Base-by-base conservation (phyloP, 2,888 invertebrate genomes). In the Unio pictorum region DNA sequence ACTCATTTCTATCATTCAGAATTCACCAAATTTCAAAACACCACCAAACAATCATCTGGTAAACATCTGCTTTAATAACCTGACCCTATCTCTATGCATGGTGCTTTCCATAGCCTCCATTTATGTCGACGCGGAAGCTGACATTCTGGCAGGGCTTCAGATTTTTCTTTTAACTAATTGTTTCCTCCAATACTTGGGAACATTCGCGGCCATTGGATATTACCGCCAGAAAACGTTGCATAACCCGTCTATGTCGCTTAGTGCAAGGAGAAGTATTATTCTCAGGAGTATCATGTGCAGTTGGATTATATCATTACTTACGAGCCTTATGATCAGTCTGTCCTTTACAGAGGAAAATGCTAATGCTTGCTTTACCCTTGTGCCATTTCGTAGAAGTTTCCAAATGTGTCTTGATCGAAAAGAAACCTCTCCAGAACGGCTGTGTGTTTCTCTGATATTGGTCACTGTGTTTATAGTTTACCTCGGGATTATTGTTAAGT, bases 21-120 rank as follows among this genome's bases (percentile, higher is more conserved):
- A 79, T 64, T 87, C 87, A 1, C 86, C 88, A n/a, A 85, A 81
- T 57, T 75, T 88, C 59, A 81, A 78, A 66, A 87, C 88, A 8
- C 87, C 88, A 4, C 87, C 88, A 30, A 88, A 88, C 73, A 81
- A 78, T 18, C 86, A 88, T 68, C 80, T 88, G 18, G 79, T 88
- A 65, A 88, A 87, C 74, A 87, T 88, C 28, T 86, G 87, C 69
- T 75, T 81, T 58, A 87, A 83, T 64, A 87, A 88, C 72, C 61
- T 87, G 18, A 63, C 84, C 8, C 69, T 88, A 59, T 80, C 81
- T 54, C 15, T 83, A 8, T 78, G 79, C 67, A 86, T 86, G 84
- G 18, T 84, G 18, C 67, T 86, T 5, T 83, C 86, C 6, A 60
- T 84, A 30, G 66, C 80, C 8, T 80, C 82, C 0, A 59, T 86